These are phyloP conservation scores for Tetramorium bicarinatum DNA, from an alignment of 2,888 invertebrate genomes.

Conservation along the genomic window DNA sequence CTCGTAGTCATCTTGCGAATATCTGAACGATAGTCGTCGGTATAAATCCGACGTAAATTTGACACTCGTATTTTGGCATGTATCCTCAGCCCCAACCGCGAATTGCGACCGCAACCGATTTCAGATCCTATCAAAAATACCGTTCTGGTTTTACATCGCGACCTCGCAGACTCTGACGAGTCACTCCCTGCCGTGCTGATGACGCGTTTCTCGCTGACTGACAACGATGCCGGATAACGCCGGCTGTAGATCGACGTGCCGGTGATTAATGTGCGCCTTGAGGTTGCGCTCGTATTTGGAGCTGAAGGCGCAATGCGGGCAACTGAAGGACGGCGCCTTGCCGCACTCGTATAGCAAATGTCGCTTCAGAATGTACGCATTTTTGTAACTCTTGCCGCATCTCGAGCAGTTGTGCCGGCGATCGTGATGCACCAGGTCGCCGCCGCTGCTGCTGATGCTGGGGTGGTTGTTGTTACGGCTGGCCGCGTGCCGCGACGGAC, in stretches of 20 bases:
- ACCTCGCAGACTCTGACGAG: constrained; percentile 41
- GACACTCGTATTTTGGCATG: constrained; percentile 30
- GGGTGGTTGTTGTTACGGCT: constrained; percentile 79
- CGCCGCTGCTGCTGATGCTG: constrained; percentile 71
- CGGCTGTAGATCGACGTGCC: constrained; percentile 79
- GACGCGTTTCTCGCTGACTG: constrained; percentile 72
- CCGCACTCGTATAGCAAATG: constrained; percentile 88
- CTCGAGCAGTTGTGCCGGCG: constrained; percentile 87
- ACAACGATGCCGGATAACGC: constrained; percentile 67
- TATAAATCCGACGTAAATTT: constrained; percentile 6
- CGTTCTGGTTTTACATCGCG: constrained; percentile 2
- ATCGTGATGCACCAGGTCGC: constrained; percentile 64
- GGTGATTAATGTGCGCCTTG: constrained; percentile 86
- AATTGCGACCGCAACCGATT: background rate
- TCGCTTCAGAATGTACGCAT: constrained; percentile 89
- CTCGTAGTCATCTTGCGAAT: background rate
- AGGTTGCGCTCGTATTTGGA: constrained; percentile 86
- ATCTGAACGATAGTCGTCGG: constrained; percentile 10
- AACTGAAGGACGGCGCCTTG: constrained; percentile 86
- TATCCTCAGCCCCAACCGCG: background rate
- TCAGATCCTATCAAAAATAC: background rate
- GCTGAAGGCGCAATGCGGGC: constrained; percentile 86
- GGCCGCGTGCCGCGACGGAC: constrained; percentile 80
- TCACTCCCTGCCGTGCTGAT: constrained; percentile 52
- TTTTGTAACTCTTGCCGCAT: constrained; percentile 89